Evolutionary conservation across 1,140 invertebrate genomes (phyloP).

Genomic region (Aplysia californica): DNA sequence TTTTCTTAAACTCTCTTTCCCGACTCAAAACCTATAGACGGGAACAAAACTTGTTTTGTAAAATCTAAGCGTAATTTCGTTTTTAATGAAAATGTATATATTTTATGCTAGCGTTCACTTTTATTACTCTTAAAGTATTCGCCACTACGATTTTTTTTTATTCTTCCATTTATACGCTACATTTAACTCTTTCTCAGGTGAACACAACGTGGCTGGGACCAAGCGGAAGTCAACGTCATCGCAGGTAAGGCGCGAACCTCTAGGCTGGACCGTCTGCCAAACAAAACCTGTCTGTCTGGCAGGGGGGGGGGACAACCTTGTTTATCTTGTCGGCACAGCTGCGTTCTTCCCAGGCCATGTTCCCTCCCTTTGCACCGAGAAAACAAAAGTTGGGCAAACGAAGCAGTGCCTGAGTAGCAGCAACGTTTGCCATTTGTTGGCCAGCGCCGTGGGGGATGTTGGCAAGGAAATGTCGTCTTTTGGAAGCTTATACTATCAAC

Average conservation of each 20-base stretch:
- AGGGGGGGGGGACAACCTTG: no score
- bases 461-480: neutral
- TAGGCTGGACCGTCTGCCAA: no score
- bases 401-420: neutral
- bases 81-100: neutral
- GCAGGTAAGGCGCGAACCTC: constrained; percentile 1
- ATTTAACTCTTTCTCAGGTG: constrained; percentile 2
- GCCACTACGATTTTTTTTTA: neutral
- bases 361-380: neutral
- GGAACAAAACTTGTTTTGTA: neutral
- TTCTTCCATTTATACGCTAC: no score
- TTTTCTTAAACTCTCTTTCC: no score
- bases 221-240: constrained; percentile 8
- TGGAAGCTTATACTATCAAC: neutral
- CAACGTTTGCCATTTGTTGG: neutral
- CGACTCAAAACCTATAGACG: no score
- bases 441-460: neutral
- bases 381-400: no score
- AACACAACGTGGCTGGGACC: constrained; percentile 13
- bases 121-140: neutral
- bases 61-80: neutral
- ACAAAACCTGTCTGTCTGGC: no score
- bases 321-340: neutral
- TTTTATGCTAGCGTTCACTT: neutral
- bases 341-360: neutral